Evolutionary conservation across 2,113 vertebrate species (phyloP).

Genomic region (Epinephelus fuscoguttatus): DNA sequence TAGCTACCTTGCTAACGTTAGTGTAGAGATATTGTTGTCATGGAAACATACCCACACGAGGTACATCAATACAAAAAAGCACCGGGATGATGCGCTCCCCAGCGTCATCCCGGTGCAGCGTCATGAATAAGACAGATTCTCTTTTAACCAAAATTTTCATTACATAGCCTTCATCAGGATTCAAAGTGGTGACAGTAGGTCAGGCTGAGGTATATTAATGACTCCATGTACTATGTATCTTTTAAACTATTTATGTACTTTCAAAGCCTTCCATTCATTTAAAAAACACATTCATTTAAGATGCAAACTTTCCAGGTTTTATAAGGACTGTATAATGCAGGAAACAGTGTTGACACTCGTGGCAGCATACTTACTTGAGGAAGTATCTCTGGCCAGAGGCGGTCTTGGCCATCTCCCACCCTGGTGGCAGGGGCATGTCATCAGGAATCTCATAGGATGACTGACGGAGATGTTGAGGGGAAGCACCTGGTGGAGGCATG

Average conservation of each 20-base stretch:
- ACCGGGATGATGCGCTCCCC: no score
- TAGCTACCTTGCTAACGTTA: no score
- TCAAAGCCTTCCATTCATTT: background rate
- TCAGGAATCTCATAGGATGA: conserved; percentile 98
- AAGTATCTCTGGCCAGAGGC: conserved; percentile 98
- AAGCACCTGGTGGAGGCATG: conserved; percentile 85
- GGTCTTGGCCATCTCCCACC: conserved; percentile 99
- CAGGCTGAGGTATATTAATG: background rate
- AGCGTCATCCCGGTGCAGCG: no score
- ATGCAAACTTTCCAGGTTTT: background rate
- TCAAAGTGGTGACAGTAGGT: background rate
- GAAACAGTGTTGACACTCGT: background rate
- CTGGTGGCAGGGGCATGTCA: conserved; percentile 94
- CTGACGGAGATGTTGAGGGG: conserved; percentile 95
- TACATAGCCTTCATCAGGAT: background rate
- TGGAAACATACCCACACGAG: no score
- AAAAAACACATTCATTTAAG: background rate
- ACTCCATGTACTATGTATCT: background rate
- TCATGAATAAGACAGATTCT: no score
- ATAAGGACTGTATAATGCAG: background rate
- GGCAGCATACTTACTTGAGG: conserved; percentile 92
- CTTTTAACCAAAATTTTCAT: background rate
- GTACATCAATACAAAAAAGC: no score
- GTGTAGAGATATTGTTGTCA: no score
- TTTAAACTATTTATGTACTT: background rate